A percentile compares a stretch with the other conserved stretches of the same genome.
These are phyloP conservation scores for Monarcha castaneiventris DNA, from an alignment of 2,113 vertebrate genomes.

Conservation along the genomic window DNA sequence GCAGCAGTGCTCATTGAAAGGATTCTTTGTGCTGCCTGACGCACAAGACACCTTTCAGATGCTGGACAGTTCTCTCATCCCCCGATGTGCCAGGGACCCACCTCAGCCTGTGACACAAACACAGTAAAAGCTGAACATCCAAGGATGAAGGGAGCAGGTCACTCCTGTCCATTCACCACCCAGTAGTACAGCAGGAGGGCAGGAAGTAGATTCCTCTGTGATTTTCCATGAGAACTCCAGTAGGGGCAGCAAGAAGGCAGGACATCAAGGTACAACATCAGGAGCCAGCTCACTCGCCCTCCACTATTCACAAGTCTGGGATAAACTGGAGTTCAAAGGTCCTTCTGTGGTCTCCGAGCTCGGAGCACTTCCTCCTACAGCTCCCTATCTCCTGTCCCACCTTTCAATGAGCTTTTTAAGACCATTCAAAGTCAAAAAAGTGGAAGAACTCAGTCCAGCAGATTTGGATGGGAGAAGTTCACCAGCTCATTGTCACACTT, in stretches of 20 bases:
- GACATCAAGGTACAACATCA: neutral
- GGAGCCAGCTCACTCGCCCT: neutral
- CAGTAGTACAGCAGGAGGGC: neutral
- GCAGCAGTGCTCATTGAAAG: neutral
- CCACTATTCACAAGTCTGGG: rapidly evolving
- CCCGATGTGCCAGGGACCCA: rapidly evolving
- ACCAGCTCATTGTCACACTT: neutral
- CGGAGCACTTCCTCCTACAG: neutral
- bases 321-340: neutral
- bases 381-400: neutral
- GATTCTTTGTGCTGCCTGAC: neutral
- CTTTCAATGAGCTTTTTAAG: neutral
- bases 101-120: neutral
- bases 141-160: neutral
- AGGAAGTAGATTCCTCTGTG: neutral
- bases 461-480: neutral
- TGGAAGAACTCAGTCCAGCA: neutral
- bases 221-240: neutral
- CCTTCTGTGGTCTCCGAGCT: neutral
- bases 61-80: neutral
- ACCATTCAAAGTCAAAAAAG: neutral
- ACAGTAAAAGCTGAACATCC: neutral
- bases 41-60: neutral
- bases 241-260: neutral
- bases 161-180: no score